phyloP scores from a whole-genome alignment of 1,140 invertebrate genomes.

The Drosophila dunni region DNA sequence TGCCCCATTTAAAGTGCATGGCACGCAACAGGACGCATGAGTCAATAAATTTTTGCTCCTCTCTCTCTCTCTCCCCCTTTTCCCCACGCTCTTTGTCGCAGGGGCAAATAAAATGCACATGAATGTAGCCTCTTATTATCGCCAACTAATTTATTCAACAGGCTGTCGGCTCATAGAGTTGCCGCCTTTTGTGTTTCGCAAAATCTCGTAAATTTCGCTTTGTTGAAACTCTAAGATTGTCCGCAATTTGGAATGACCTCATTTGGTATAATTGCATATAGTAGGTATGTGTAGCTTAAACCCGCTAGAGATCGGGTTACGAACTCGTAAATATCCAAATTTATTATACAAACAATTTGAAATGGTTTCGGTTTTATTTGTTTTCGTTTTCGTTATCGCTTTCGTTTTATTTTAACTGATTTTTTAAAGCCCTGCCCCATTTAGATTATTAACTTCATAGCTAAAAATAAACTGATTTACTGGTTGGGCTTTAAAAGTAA shows the following conservation, averaged over 20 bases:
- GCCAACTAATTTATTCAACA: constrained; percentile 72
- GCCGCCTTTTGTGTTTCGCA: neutral
- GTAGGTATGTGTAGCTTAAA: neutral
- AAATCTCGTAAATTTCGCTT: constrained; percentile 39
- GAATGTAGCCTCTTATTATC: constrained; percentile 64
- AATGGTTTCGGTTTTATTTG: neutral
- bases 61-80: constrained; percentile 41
- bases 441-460: too few relatives aligned
- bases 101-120: constrained; percentile 32
- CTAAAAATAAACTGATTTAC: too few relatives aligned
- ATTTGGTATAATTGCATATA: constrained; percentile 22
- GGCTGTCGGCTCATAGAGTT: constrained; percentile 32
- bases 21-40: constrained; percentile 80
- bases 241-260: constrained; percentile 25
- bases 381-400: neutral
- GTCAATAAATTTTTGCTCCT: constrained; percentile 64
- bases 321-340: neutral
- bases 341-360: neutral
- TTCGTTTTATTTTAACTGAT: neutral
- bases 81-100: constrained; percentile 5
- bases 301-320: neutral
- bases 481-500: too few relatives aligned
- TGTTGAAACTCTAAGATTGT: constrained; percentile 12
- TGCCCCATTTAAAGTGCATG: constrained; percentile 69
- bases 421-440: neutral